These are phyloP conservation scores for Phytoseiulus persimilis DNA, from an alignment of 2,888 invertebrate genomes.

Conservation along the genomic window DNA sequence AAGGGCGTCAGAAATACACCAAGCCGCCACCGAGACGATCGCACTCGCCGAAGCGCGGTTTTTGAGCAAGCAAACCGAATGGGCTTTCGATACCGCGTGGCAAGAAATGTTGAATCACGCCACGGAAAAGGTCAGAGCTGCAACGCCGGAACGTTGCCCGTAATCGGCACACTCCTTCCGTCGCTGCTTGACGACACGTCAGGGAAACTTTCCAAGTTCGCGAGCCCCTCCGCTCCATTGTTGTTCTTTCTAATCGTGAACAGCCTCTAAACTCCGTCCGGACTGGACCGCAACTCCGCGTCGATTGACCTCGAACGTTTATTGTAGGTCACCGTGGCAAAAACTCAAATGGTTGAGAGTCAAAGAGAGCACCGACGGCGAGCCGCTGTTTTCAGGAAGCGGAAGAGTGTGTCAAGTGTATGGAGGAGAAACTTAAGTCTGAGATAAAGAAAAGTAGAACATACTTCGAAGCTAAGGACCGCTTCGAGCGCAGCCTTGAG, in stretches of 20 bases:
- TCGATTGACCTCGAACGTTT: not conserved
- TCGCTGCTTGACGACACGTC: not conserved
- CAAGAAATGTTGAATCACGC: constrained; percentile 95
- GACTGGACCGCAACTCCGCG: too few species aligned
- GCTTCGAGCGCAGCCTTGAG: constrained; percentile 30
- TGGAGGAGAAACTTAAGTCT: constrained; percentile 72
- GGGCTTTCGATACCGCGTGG: constrained; percentile 91
- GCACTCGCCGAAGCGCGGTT: constrained; percentile 77
- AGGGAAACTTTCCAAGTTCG: not conserved
- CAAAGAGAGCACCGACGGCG: constrained; percentile 75
- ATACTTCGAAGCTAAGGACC: constrained; percentile 33
- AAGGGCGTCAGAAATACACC: constrained; percentile 78
- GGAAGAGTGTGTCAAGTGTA: constrained; percentile 67
- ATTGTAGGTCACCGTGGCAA: constrained; percentile 70
- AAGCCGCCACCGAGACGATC: constrained; percentile 86
- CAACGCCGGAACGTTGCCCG: not conserved
- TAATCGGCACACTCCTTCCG: not conserved
- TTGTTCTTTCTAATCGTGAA: not conserved
- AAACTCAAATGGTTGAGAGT: constrained; percentile 76
- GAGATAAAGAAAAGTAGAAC: constrained; percentile 55
- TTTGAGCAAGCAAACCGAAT: constrained; percentile 59
- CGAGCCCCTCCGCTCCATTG: not conserved
- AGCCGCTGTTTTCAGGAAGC: constrained; percentile 69
- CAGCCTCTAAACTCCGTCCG: not conserved
- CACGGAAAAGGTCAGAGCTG: constrained; percentile 65